Conservation (phyloP, 1,140 invertebrate genomes). For the Diorhabda sublineata region DNA sequence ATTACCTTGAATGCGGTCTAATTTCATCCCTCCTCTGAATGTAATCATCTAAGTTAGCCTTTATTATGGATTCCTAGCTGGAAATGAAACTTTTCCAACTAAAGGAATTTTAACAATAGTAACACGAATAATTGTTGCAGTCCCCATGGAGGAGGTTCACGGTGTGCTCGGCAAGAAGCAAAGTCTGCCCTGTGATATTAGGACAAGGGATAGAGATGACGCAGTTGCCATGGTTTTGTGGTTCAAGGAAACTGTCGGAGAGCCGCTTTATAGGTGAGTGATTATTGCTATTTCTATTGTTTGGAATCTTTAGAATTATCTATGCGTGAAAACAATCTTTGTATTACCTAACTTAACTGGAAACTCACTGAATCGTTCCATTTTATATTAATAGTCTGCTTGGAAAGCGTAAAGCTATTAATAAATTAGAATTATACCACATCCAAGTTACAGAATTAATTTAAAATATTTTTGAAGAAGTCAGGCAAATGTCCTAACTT, state of each 20-base stretch:
- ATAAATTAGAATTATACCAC: too few relatives aligned
- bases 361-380: too few relatives aligned
- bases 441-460: too few relatives aligned
- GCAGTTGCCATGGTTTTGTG: constrained; percentile 82
- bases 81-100: constrained; percentile 31
- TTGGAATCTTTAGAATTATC: background rate
- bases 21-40: constrained; percentile 1
- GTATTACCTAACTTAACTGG: too few relatives aligned
- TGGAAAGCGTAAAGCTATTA: too few relatives aligned
- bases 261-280: constrained; percentile 77
- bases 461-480: too few relatives aligned
- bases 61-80: constrained; percentile 10
- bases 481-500: too few relatives aligned
- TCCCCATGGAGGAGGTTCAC: constrained; percentile 72
- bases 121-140: constrained; percentile 53
- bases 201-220: constrained; percentile 69
- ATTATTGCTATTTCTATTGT: constrained; percentile 5
- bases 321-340: background rate
- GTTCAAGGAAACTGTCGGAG: constrained; percentile 79
- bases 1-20: background rate
- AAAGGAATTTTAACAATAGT: constrained; percentile 31
- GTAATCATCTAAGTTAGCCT: constrained; percentile 32
- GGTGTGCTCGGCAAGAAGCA: constrained; percentile 74
- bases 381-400: too few relatives aligned
- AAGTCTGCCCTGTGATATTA: constrained; percentile 76